A percentile compares a stretch with the other conserved stretches of the same genome.
phyloP scores from a whole-genome alignment of 2,797 vertebrate genomes.

The Rousettus madagascariensis region DNA sequence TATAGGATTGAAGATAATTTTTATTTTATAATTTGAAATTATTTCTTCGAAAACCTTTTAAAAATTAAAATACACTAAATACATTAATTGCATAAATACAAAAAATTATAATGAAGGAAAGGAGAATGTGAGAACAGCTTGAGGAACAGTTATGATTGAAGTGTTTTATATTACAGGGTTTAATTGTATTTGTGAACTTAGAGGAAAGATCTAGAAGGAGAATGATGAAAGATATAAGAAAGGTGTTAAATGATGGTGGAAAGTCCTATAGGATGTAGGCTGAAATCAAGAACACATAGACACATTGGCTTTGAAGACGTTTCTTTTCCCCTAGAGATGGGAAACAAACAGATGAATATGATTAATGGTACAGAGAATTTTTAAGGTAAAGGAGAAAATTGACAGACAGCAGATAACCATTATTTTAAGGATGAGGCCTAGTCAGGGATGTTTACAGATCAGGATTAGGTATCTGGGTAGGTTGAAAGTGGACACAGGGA shows the following conservation, averaged over 20 bases:
- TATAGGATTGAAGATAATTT: neutral
- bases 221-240: neutral
- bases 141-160: neutral
- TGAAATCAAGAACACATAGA: neutral
- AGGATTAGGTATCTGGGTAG: neutral
- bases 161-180: neutral
- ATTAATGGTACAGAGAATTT: neutral
- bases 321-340: neutral
- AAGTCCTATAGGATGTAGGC: neutral
- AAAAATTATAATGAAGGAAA: neutral
- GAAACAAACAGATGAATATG: neutral
- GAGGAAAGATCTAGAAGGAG: neutral
- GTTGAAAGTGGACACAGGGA: neutral
- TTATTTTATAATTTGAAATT: constrained; percentile 18
- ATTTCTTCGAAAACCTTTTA: neutral
- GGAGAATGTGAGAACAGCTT: neutral
- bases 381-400: neutral
- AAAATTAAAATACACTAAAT: neutral
- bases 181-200: neutral
- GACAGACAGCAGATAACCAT: neutral
- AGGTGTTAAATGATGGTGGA: neutral
- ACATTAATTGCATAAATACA: neutral
- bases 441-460: neutral
- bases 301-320: neutral
- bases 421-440: neutral